phyloP scores from a whole-genome alignment of 2,113 vertebrate genomes.

The Columba janthina region DNA sequence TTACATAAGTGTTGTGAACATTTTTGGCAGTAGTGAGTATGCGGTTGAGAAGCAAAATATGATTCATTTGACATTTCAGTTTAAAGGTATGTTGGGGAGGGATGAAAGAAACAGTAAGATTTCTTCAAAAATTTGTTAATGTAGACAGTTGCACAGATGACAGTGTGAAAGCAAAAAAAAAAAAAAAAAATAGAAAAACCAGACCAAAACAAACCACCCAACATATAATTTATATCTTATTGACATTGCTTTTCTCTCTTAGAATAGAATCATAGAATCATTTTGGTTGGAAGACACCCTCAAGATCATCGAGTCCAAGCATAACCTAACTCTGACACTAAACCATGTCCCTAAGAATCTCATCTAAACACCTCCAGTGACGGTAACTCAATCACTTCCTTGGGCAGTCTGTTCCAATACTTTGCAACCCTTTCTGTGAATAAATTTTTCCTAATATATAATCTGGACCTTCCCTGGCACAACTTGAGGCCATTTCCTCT shows the following conservation, averaged over 20 bases:
- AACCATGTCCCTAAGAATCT: no score
- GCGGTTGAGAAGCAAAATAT: background rate
- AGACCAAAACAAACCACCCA: background rate
- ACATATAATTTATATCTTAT: background rate
- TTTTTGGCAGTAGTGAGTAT: background rate
- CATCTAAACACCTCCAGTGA: no score
- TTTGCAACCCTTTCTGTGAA: no score
- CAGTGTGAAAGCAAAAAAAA: background rate
- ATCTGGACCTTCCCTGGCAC: no score
- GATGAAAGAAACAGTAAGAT: background rate
- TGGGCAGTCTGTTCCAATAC: no score
- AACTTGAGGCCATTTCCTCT: no score
- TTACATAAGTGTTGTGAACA: conserved; percentile 1
- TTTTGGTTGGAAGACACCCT: no score
- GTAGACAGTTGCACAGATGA: background rate
- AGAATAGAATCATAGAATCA: no score
- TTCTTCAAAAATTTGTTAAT: background rate
- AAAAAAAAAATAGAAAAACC: background rate
- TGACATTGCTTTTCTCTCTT: background rate
- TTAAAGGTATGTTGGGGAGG: background rate
- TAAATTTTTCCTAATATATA: no score
- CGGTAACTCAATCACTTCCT: no score
- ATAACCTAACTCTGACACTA: no score
- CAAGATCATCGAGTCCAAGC: no score
- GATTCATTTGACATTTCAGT: background rate